Conservation (phyloP, 2,113 vertebrate species). For the Lipotes vexillifer region DNA sequence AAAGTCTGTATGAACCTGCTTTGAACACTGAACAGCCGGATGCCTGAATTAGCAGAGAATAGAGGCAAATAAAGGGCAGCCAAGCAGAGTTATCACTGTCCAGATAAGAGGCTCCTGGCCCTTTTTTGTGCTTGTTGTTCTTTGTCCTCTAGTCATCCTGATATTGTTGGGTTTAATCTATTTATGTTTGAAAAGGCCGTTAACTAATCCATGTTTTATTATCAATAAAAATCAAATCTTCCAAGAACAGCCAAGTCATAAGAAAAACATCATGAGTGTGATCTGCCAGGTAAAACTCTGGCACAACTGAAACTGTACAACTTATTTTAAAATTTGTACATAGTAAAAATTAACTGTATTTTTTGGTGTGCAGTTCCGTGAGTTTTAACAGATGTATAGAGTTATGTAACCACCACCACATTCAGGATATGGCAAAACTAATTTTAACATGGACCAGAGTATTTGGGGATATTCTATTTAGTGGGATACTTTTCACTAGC, state of each 20-base stretch:
- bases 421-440: background rate
- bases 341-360: background rate
- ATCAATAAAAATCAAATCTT: conserved; percentile 11
- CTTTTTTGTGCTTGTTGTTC: background rate
- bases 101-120: conserved; percentile 32
- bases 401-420: background rate
- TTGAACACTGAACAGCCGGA: background rate
- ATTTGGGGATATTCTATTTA: background rate
- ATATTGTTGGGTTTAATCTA: conserved; percentile 14
- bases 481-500: background rate
- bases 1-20: background rate
- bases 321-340: background rate
- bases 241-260: background rate
- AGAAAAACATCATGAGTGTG: background rate
- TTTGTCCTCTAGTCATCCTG: conserved; percentile 49
- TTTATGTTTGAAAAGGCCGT: conserved; percentile 16
- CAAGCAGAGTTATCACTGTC: background rate
- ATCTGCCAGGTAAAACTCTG: background rate
- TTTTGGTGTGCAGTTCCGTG: background rate
- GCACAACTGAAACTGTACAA: background rate
- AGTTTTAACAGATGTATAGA: background rate
- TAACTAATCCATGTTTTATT: conserved; percentile 41
- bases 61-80: background rate
- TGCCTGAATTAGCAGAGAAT: background rate
- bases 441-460: background rate